Base-by-base conservation (phyloP, 2,797 vertebrate species). In the Phyllotis vaccarum region DNA sequence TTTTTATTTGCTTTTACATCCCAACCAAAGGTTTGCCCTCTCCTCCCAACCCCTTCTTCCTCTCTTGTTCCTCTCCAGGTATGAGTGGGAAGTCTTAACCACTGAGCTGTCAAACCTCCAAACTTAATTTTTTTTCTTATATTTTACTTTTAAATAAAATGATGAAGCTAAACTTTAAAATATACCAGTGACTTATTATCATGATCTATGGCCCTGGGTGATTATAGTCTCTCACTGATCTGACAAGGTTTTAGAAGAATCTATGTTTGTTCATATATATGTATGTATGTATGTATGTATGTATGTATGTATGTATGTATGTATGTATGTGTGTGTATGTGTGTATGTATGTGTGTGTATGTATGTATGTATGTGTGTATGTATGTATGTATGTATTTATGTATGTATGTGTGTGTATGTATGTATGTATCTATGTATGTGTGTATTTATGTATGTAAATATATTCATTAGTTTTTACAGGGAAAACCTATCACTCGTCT, bases 401-500 rank as follows among this genome's bases (percentile, higher is more conserved):
- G n/a, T 49, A 56, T 56, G 54, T 49, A 49, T 49, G 9, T n/a
- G n/a, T n/a, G n/a, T n/a, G n/a, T 49, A 49, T 49, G 46, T 49
- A 49, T 49, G 46, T 49, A 49, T 49, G 46, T 49, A 49, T 49
- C 5, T 49, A 49, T 49, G n/a, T 49, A 56, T 56, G 54, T 49
- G 9, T 49, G 9, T 60, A 60, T 60, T 7, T 24, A 2, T 27
- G 5, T 52, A 9, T 34, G 22, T 14, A 34, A 49, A 8, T 52
- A 11, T 7, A 74, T 1, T 11, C 11, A 64, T 54, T 19, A 37
- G 14, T 37, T 17, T 29, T 86, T 40, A 56, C n/a, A 87, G 85
- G 66, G n/a, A 40, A 7, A 13, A 24, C 9, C 24, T 12, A 3
- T 40, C 66, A 40, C 21, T 31, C 97, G 95, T 66, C 97, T 98